Conservation (phyloP, 1,140 invertebrate species). For the Drosophila seguyi region DNA sequence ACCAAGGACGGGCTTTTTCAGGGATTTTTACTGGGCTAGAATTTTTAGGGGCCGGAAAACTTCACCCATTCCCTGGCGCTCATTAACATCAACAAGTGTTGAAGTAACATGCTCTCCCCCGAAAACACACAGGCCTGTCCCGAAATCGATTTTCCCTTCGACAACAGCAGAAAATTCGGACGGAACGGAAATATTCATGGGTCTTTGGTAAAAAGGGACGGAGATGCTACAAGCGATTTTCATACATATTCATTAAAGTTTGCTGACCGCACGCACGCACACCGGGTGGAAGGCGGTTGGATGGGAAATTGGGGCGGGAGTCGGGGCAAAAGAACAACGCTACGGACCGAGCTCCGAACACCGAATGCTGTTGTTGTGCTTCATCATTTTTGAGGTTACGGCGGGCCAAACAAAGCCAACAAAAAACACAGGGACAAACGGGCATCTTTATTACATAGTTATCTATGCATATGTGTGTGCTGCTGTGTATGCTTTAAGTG, state of each 20-base stretch:
- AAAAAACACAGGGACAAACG: slow-evolving; percentile 51
- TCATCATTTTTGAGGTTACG: slow-evolving; percentile 81
- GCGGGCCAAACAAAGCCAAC: slow-evolving; percentile 33
- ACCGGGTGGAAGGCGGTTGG: slow-evolving; percentile 4
- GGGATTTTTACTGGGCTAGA: not conserved
- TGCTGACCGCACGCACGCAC: slow-evolving; percentile 77
- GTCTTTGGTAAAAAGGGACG: slow-evolving; percentile 7
- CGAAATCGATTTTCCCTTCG: slow-evolving; percentile 52
- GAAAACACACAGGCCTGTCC: slow-evolving; percentile 9
- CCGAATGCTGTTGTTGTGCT: slow-evolving; percentile 60
- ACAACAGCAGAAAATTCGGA: slow-evolving; percentile 42
- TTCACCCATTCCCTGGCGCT: slow-evolving; percentile 7
- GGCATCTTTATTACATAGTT: slow-evolving; percentile 70
- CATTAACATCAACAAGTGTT: slow-evolving; percentile 78
- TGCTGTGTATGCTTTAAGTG: slow-evolving; percentile 47
- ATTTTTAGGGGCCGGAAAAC: slow-evolving; percentile 8
- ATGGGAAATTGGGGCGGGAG: not conserved
- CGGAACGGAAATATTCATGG: slow-evolving; percentile 64
- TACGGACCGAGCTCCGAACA: slow-evolving; percentile 12
- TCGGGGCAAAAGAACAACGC: slow-evolving; percentile 25
- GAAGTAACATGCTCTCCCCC: slow-evolving; percentile 41
- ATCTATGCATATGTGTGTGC: slow-evolving; percentile 46
- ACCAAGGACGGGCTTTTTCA: not conserved
- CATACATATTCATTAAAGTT: slow-evolving; percentile 84
- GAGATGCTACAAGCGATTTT: slow-evolving; percentile 70